phyloP scores from a whole-genome alignment of 2,888 invertebrate species.

The Eristalis pertinax region DNA sequence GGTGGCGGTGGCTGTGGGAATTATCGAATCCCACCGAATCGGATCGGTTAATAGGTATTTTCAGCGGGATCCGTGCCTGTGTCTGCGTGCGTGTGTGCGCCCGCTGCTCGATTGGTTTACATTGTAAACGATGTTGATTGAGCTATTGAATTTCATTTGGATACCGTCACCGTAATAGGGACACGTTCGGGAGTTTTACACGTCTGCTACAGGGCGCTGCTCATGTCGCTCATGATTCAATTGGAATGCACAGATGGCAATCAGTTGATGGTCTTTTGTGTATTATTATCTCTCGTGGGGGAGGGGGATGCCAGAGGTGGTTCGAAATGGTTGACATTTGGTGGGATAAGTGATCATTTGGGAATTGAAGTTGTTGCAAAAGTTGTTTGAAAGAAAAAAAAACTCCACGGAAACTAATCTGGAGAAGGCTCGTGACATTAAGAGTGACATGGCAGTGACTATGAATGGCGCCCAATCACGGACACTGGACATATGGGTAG shows the following conservation, averaged over 20 bases:
- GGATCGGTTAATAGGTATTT: slow-evolving; percentile 49
- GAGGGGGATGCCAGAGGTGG: neutral
- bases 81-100: neutral
- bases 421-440: too few relatives aligned
- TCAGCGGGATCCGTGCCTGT: neutral
- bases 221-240: slow-evolving; percentile 1
- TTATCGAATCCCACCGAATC: slow-evolving; percentile 40
- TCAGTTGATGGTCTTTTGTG: slow-evolving; percentile 14
- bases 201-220: neutral
- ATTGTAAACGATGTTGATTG: slow-evolving; percentile 64
- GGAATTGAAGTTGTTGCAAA: neutral
- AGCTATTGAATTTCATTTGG: slow-evolving; percentile 60
- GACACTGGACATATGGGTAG: too few relatives aligned
- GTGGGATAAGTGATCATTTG: neutral
- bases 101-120: slow-evolving; percentile 47
- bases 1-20: slow-evolving; percentile 8
- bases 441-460: too few relatives aligned
- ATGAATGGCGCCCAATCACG: too few relatives aligned
- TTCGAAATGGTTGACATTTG: neutral
- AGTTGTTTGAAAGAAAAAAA: too few relatives aligned
- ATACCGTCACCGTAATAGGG: neutral
- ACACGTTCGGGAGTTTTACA: slow-evolving; percentile 8
- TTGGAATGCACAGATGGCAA: slow-evolving; percentile 19
- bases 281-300: neutral
- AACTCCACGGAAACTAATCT: too few relatives aligned